Evolutionary conservation across 2,113 vertebrate genomes (phyloP).

Genomic region (Muscicapa adusta): DNA sequence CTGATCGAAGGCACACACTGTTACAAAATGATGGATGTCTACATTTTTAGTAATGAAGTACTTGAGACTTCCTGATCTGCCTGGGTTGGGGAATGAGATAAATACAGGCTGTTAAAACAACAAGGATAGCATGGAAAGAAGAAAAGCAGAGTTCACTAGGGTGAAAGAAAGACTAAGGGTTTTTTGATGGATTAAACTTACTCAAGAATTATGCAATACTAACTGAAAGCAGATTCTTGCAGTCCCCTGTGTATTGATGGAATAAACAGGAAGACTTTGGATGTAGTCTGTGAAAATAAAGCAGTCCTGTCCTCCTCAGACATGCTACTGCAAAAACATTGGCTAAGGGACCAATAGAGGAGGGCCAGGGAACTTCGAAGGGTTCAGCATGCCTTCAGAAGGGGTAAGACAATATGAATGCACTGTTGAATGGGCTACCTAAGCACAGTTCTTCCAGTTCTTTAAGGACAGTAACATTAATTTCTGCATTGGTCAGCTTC

Average conservation of each 20-base stretch:
- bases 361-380: background rate
- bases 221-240: background rate
- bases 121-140: background rate
- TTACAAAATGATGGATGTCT: background rate
- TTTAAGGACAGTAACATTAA: background rate
- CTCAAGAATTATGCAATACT: background rate
- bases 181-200: background rate
- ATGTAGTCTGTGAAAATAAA: background rate
- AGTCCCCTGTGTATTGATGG: background rate
- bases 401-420: background rate
- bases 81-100: background rate
- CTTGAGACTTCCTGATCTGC: background rate
- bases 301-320: background rate
- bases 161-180: background rate
- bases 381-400: background rate
- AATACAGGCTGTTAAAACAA: background rate
- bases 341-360: background rate
- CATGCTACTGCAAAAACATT: background rate
- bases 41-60: background rate
- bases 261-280: background rate
- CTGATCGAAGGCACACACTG: background rate
- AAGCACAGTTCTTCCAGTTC: background rate
- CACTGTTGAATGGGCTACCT: background rate
- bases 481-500: background rate
- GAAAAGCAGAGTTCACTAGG: background rate